phyloP scores from a whole-genome alignment of 2,797 vertebrate genomes.

The Gymnocypris eckloni region DNA sequence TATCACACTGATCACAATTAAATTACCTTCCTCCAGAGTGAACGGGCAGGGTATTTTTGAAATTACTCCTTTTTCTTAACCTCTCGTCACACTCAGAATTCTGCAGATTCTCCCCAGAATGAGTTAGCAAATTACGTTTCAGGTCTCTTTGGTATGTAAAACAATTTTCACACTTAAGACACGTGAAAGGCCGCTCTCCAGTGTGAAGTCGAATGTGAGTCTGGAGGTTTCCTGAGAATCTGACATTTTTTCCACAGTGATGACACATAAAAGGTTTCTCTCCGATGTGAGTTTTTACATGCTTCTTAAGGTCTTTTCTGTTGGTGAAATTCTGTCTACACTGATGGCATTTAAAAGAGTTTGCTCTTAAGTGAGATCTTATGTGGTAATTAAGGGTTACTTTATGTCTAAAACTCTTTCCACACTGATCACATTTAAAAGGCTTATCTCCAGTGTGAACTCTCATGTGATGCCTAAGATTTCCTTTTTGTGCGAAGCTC shows the following conservation, averaged over 20 bases:
- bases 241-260: background rate
- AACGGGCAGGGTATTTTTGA: background rate
- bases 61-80: background rate
- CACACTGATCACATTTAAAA: background rate
- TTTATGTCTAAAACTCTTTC: background rate
- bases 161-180: background rate
- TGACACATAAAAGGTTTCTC: background rate
- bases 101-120: background rate
- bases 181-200: background rate
- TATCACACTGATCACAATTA: background rate
- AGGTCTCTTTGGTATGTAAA: background rate
- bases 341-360: background rate
- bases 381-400: background rate
- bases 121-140: background rate
- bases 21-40: background rate
- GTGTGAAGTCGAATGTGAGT: background rate
- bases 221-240: background rate
- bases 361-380: background rate
- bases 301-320: background rate
- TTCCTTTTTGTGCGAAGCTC: background rate
- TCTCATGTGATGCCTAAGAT: background rate
- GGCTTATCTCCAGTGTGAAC: background rate
- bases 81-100: background rate
- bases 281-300: background rate
- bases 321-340: background rate